Conservation (phyloP, 2,113 vertebrate species). For the Tautogolabrus adspersus region DNA sequence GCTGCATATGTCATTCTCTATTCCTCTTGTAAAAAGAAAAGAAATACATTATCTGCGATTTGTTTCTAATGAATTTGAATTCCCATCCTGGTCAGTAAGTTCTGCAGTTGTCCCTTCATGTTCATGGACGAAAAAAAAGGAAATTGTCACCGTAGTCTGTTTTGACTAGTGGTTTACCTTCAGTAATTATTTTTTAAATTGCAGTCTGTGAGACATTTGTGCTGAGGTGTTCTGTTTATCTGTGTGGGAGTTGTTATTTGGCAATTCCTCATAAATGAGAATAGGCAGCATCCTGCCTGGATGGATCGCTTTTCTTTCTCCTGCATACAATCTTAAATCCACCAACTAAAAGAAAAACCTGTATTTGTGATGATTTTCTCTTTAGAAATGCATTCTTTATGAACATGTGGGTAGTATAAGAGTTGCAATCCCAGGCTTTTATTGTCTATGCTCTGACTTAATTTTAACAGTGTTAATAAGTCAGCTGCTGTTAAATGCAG, state of each 20-base stretch:
- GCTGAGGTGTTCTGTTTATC: constrained; percentile 54
- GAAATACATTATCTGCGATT: constrained; percentile 30
- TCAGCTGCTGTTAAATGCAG: constrained; percentile 18
- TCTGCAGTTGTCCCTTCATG: not conserved
- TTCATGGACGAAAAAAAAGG: constrained; percentile 46
- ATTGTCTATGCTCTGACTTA: not conserved
- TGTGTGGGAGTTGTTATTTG: constrained; percentile 58
- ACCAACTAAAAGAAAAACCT: constrained; percentile 15
- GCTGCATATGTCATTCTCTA: constrained; percentile 39
- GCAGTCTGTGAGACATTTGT: constrained; percentile 50
- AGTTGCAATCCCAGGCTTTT: constrained; percentile 25
- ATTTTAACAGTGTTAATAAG: not conserved
- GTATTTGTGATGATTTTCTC: constrained; percentile 11
- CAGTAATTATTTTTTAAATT: constrained; percentile 67
- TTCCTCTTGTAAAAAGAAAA: constrained; percentile 29
- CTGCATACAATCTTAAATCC: constrained; percentile 25
- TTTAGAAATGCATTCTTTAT: constrained; percentile 30
- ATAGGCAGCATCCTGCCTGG: constrained; percentile 35
- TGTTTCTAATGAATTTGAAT: constrained; percentile 20
- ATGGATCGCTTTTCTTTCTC: constrained; percentile 34
- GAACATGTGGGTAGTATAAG: constrained; percentile 9
- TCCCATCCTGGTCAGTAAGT: not conserved
- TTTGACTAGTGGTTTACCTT: constrained; percentile 73
- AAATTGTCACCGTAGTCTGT: constrained; percentile 46
- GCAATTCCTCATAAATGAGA: constrained; percentile 48